These are phyloP conservation scores for Conus canariensis DNA, from an alignment of 2,888 invertebrate species.

Conservation along the genomic window DNA sequence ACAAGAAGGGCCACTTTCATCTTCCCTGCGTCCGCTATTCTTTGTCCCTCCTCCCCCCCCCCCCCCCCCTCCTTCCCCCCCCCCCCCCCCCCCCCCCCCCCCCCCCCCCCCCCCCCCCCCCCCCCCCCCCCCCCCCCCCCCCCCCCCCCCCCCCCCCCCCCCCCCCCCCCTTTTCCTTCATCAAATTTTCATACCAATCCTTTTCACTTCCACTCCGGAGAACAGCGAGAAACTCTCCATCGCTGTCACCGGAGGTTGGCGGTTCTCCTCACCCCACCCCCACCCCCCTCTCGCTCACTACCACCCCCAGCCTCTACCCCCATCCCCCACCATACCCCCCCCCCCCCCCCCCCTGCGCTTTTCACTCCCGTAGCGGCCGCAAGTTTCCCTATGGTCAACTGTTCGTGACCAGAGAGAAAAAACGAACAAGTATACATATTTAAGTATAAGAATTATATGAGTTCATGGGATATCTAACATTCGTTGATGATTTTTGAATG, in stretches of 20 bases:
- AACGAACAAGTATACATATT: not conserved
- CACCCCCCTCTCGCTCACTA: not conserved
- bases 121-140: not conserved
- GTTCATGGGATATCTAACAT: too few relatives aligned
- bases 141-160: not conserved
- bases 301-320: not conserved
- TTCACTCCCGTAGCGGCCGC: not conserved
- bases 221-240: not conserved
- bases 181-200: slow-evolving; percentile 17
- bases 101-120: not conserved
- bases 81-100: not conserved
- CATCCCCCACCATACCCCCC: not conserved
- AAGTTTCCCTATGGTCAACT: not conserved
- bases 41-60: not conserved
- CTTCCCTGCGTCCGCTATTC: not conserved
- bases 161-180: not conserved
- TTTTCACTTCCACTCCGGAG: slow-evolving; percentile 16
- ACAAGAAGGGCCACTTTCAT: not conserved
- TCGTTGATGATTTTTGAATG: too few relatives aligned
- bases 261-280: not conserved
- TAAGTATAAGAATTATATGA: not conserved
- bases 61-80: too few relatives aligned
- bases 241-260: not conserved
- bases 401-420: not conserved
- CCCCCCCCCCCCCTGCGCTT: not conserved